Conservation (phyloP, 2,888 invertebrate species). For the Cyclophora punctaria region DNA sequence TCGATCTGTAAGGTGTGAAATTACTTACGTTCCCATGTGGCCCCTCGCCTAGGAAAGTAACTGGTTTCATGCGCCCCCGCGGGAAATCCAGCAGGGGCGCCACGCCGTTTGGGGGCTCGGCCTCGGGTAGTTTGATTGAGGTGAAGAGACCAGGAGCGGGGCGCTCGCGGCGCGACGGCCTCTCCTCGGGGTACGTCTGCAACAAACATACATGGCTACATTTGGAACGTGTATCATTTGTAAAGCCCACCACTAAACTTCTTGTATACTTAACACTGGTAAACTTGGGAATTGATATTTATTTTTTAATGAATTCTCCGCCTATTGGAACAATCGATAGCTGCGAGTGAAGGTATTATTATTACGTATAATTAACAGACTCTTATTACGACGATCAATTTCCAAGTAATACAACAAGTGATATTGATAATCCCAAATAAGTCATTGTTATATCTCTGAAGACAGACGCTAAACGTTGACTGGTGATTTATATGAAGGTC, state of each 20-base stretch:
- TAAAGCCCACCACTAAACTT: no score
- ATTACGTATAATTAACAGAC: no score
- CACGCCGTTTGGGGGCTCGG: slow-evolving; percentile 79
- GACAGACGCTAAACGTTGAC: background rate
- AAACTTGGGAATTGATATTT: no score
- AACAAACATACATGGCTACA: background rate
- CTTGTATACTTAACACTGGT: no score
- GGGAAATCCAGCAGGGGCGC: slow-evolving; percentile 86
- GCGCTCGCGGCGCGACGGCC: slow-evolving; percentile 73
- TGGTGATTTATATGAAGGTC: slow-evolving; percentile 4
- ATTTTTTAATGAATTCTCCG: no score
- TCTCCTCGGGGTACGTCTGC: slow-evolving; percentile 64
- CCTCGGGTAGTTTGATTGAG: slow-evolving; percentile 82
- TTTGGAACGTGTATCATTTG: no score
- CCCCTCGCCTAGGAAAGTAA: slow-evolving; percentile 91
- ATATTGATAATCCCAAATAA: no score
- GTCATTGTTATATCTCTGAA: background rate
- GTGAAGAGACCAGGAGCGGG: slow-evolving; percentile 82
- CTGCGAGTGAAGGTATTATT: no score
- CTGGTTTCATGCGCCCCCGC: slow-evolving; percentile 85
- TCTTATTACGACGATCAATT: no score
- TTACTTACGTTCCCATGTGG: slow-evolving; percentile 88
- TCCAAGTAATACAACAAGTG: no score
- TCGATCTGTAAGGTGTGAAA: background rate
- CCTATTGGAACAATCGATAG: no score